Conservation (phyloP, 2,797 vertebrate genomes). For the Enoplosus armatus region DNA sequence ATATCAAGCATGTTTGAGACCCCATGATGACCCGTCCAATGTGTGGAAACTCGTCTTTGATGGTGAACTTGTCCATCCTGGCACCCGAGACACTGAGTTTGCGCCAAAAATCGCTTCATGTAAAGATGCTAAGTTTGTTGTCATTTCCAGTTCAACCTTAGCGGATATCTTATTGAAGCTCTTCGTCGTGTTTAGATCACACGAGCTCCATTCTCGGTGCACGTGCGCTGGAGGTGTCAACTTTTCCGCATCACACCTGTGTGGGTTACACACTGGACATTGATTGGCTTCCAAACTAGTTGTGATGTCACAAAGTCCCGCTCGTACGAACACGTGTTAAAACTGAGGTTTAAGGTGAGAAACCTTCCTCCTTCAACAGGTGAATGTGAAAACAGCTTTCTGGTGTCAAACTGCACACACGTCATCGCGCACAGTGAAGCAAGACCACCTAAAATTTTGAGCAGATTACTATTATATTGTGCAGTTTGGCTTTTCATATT, state of each 20-base stretch:
- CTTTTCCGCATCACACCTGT: not conserved
- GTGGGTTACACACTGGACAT: no score
- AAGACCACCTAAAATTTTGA: not conserved
- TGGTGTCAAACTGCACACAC: not conserved
- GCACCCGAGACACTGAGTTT: not conserved
- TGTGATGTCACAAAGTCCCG: not conserved
- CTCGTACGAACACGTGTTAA: not conserved
- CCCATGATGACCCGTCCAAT: not conserved
- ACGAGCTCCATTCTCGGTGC: not conserved
- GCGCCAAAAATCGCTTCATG: not conserved
- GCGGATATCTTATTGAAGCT: not conserved
- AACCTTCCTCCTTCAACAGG: not conserved
- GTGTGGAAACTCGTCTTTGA: not conserved
- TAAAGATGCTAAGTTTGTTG: not conserved
- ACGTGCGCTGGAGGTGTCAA: not conserved
- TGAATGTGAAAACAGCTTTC: not conserved
- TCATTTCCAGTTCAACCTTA: not conserved
- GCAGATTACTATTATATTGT: not conserved
- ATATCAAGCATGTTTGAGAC: no score
- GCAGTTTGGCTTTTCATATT: not conserved
- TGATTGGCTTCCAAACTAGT: not conserved
- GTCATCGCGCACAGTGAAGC: not conserved
- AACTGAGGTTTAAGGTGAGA: not conserved
- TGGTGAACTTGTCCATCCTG: not conserved
- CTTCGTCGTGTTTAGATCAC: not conserved